phyloP scores from a whole-genome alignment of 2,888 invertebrate species.

The Ryuthela nishihirai region DNA sequence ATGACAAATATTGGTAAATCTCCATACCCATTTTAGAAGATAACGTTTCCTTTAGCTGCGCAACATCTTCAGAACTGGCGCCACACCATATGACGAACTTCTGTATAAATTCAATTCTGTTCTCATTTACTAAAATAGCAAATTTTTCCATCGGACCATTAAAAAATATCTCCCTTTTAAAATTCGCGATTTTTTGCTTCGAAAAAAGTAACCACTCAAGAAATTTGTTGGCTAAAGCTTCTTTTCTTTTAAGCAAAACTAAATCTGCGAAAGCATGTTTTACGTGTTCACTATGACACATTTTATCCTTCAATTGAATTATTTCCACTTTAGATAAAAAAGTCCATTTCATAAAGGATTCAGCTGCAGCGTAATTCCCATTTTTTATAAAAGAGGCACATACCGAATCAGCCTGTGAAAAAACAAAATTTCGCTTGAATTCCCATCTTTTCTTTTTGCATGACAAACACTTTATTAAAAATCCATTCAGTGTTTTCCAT shows the following conservation, averaged over 20 bases:
- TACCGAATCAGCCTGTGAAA: background rate
- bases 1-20: too few relatives aligned
- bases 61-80: background rate
- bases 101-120: background rate
- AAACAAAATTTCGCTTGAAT: conserved; percentile 1
- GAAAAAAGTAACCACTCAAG: conserved; percentile 5
- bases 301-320: conserved; percentile 2
- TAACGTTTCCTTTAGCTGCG: background rate
- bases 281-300: conserved; percentile 1
- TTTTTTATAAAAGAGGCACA: conserved; percentile 10
- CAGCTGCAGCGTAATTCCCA: conserved; percentile 1
- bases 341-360: conserved; percentile 5
- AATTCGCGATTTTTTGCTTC: background rate
- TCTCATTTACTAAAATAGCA: background rate
- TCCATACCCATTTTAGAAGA: background rate
- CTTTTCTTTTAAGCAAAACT: background rate
- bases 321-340: conserved; percentile 6
- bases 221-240: background rate
- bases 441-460: background rate
- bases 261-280: background rate
- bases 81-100: background rate
- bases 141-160: background rate
- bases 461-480: conserved; percentile 5
- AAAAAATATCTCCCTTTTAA: conserved; percentile 4
- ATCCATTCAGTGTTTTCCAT: conserved; percentile 1